A percentile compares a stretch with the other conserved stretches of the same genome.
phyloP scores from a whole-genome alignment of 2,888 invertebrate genomes.

The Acleris sparsana region DNA sequence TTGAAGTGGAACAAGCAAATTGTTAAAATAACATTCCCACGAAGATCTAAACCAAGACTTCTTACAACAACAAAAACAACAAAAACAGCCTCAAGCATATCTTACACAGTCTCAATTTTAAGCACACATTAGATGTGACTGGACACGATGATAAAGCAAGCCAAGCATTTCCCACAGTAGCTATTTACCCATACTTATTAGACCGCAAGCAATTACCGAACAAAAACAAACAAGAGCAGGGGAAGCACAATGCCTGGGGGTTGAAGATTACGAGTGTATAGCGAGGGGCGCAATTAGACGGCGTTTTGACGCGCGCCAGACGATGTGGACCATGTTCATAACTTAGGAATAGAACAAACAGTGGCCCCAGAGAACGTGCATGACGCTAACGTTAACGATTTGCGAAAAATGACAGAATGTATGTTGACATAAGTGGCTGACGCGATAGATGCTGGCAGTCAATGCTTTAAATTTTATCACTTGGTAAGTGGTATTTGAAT shows the following conservation, averaged over 20 bases:
- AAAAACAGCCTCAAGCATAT: no score
- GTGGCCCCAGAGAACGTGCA: no score
- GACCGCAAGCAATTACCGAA: conserved; percentile 70
- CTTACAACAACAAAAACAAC: no score
- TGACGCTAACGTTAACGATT: no score
- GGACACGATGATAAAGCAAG: conserved; percentile 13
- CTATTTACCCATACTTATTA: conserved; percentile 30
- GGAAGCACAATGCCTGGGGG: conserved; percentile 64
- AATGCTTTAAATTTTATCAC: no score
- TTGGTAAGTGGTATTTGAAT: no score
- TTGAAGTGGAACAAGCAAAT: no score
- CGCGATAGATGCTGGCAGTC: no score
- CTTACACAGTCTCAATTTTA: neutral
- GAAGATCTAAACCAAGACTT: no score
- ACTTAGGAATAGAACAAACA: neutral
- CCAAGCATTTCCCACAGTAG: conserved; percentile 19
- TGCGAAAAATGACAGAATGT: no score
- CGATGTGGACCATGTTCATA: conserved; percentile 11
- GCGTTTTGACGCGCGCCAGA: conserved; percentile 31
- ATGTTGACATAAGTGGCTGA: no score
- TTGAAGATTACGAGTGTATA: conserved; percentile 65
- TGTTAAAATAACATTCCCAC: no score
- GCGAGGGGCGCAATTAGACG: conserved; percentile 58
- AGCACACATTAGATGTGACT: neutral
- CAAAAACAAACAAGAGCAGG: conserved; percentile 81